Conservation (phyloP, 2,113 vertebrate species). For the Nymphicus hollandicus region DNA sequence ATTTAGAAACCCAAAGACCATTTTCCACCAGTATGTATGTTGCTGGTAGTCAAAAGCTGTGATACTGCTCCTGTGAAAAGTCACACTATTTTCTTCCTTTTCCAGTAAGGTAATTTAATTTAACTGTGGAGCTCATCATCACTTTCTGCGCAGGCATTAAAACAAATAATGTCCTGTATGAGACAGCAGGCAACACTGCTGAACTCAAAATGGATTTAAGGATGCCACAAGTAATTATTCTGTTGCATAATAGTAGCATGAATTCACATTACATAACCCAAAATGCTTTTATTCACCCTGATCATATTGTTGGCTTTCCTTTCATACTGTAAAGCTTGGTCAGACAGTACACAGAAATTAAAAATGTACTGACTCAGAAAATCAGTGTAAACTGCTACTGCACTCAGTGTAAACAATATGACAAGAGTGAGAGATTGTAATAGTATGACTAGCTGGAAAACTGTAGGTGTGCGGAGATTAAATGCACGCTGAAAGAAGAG, state of each 20-base stretch:
- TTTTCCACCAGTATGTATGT: neutral
- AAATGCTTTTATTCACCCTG: neutral
- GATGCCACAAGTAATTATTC: slow-evolving; percentile 42
- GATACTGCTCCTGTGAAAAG: neutral
- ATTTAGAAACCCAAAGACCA: neutral
- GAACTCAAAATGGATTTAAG: slow-evolving; percentile 41
- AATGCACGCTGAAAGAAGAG: neutral
- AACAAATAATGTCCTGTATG: slow-evolving; percentile 63
- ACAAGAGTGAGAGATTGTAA: neutral
- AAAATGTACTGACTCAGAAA: neutral
- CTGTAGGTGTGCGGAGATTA: neutral
- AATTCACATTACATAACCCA: slow-evolving; percentile 25
- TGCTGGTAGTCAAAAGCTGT: slow-evolving; percentile 7
- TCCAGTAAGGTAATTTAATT: slow-evolving; percentile 58
- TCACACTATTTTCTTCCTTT: slow-evolving; percentile 3
- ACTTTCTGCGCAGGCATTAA: slow-evolving; percentile 9
- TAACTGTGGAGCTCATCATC: slow-evolving; percentile 51
- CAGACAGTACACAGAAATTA: neutral
- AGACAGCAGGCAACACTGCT: slow-evolving; percentile 25
- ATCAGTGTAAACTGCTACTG: neutral
- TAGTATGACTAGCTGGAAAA: neutral
- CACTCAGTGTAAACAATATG: neutral
- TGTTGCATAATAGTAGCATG: slow-evolving; percentile 25
- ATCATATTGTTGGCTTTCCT: neutral
- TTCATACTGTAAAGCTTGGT: neutral